Conservation (phyloP, 2,888 invertebrate genomes). For the Lasioglossum calceatum region DNA sequence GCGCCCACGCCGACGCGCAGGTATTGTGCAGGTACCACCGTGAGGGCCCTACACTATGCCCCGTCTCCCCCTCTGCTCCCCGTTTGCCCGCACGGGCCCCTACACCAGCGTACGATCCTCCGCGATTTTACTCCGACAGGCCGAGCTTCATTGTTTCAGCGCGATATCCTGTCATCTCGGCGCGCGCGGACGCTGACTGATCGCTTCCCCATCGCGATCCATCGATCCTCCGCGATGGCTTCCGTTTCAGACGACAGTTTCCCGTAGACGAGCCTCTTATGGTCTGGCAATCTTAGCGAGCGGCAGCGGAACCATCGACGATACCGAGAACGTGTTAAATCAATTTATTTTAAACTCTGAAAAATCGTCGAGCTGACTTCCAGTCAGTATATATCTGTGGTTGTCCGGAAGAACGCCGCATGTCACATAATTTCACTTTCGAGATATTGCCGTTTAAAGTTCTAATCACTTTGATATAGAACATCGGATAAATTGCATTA, state of each 20-base stretch:
- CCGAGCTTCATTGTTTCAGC: conserved; percentile 69
- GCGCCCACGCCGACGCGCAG: conserved; percentile 72
- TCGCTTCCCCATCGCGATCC: conserved; percentile 43
- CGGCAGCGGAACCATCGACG: background rate
- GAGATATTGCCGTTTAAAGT: no score
- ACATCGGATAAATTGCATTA: no score
- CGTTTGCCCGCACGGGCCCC: background rate
- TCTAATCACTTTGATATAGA: no score
- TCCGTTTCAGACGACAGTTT: conserved; percentile 24
- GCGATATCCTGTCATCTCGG: conserved; percentile 68
- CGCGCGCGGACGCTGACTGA: conserved; percentile 53
- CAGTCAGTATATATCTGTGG: background rate
- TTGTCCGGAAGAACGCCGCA: no score
- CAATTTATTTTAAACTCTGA: background rate
- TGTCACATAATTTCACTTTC: no score
- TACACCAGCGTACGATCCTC: conserved; percentile 9
- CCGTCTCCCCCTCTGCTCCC: background rate
- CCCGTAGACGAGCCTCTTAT: background rate
- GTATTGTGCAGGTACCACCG: conserved; percentile 69
- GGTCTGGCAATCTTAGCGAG: background rate
- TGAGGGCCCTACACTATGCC: conserved; percentile 28
- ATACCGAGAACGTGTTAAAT: background rate
- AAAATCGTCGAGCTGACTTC: background rate
- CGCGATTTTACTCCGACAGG: conserved; percentile 49
- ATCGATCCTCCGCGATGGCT: conserved; percentile 11